These are phyloP conservation scores for Scatophagus argus DNA, from an alignment of 2,113 vertebrate genomes.

Conservation along the genomic window DNA sequence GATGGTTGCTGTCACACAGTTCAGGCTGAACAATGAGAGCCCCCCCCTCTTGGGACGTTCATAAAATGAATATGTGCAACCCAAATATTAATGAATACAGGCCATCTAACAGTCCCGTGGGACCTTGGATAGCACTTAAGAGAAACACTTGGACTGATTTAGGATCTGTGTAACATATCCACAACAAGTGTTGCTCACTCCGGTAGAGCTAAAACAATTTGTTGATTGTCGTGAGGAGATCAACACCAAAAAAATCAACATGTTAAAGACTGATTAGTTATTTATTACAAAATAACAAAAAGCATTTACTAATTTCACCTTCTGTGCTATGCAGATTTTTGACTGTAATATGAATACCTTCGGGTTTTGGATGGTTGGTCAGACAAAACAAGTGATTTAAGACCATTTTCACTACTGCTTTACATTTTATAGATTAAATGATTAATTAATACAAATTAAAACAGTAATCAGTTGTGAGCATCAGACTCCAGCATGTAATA, in stretches of 20 bases:
- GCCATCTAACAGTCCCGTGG: slow-evolving; percentile 28
- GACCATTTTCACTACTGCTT: not conserved
- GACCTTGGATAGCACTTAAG: slow-evolving; percentile 54
- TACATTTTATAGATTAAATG: not conserved
- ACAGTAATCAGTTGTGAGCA: not conserved
- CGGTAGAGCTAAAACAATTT: not conserved
- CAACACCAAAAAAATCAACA: not conserved
- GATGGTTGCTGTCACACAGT: slow-evolving; percentile 62
- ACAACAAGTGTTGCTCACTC: slow-evolving; percentile 3
- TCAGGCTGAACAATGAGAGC: slow-evolving; percentile 47
- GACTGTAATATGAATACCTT: not conserved
- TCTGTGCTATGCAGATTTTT: not conserved
- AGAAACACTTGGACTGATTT: slow-evolving; percentile 41
- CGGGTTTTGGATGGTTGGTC: not conserved
- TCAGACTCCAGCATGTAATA: not conserved
- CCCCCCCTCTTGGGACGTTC: slow-evolving; percentile 36
- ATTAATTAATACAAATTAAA: not conserved
- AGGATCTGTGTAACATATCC: slow-evolving; percentile 8
- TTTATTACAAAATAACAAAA: not conserved
- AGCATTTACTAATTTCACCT: not conserved
- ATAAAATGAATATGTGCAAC: slow-evolving; percentile 68
- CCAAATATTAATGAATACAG: slow-evolving; percentile 71
- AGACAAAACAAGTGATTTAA: too few relatives aligned
- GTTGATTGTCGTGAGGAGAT: not conserved
- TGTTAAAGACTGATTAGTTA: not conserved